Percentiles rank a stretch among this genome's conserved stretches.
Conservation (phyloP, 2,797 vertebrate species). For the Borostomias antarcticus region DNA sequence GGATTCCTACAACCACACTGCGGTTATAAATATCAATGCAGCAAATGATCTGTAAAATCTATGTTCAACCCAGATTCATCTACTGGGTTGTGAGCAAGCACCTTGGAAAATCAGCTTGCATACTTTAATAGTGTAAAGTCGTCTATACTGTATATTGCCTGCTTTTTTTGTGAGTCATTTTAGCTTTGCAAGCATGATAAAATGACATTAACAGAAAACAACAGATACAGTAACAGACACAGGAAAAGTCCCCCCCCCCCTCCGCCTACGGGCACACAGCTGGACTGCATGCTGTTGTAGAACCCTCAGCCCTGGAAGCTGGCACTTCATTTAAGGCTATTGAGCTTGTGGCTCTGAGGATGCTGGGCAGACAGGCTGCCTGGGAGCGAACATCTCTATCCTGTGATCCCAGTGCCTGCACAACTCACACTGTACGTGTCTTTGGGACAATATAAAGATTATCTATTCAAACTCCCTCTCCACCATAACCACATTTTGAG, state of each 20-base stretch:
- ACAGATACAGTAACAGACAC: not conserved
- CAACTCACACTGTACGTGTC: not conserved
- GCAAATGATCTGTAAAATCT: constrained; percentile 28
- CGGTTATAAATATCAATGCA: not conserved
- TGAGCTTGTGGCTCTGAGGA: not conserved
- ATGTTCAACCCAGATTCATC: too few species aligned
- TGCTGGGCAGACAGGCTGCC: not conserved
- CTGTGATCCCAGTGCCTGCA: not conserved
- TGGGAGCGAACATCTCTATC: not conserved
- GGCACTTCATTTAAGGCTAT: constrained; percentile 4
- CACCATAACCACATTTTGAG: not conserved
- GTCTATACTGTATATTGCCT: not conserved
- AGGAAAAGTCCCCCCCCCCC: not conserved
- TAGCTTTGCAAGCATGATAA: not conserved
- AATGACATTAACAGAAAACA: too few species aligned
- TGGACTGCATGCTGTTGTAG: not conserved
- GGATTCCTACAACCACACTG: not conserved
- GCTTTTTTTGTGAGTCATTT: not conserved
- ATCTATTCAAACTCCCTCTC: not conserved
- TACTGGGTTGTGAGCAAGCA: too few species aligned
- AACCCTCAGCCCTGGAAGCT: constrained; percentile 3
- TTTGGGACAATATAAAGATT: not conserved
- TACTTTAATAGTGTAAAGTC: constrained; percentile 1
- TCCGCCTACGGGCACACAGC: too few species aligned
- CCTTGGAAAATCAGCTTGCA: too few species aligned